Conservation (phyloP, 53 echinoderm and acorn worm genomes). For the Pentamera pediparva region DNA sequence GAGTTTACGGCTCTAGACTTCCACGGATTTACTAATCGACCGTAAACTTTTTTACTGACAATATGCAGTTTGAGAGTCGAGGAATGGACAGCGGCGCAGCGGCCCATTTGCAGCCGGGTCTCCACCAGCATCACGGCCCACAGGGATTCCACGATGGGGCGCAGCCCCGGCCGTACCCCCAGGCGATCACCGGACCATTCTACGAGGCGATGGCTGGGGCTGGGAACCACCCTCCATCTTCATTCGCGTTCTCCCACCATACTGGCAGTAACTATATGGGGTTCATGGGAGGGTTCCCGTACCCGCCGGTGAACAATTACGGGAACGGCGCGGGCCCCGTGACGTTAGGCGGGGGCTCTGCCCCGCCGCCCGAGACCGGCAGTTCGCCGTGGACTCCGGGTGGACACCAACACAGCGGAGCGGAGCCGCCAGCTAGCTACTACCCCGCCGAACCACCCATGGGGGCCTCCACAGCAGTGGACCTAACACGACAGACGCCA, state of each 20-base stretch:
- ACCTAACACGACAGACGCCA: slow-evolving; percentile 20
- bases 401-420: neutral
- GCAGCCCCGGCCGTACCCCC: slow-evolving; percentile 41
- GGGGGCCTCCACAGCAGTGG: slow-evolving; percentile 22
- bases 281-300: slow-evolving; percentile 75
- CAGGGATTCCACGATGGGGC: slow-evolving; percentile 30
- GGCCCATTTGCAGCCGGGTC: slow-evolving; percentile 23
- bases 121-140: slow-evolving; percentile 37
- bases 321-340: neutral
- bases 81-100: slow-evolving; percentile 33
- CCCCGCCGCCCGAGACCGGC: slow-evolving; percentile 2
- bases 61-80: slow-evolving; percentile 33
- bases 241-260: slow-evolving; percentile 38
- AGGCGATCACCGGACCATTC: slow-evolving; percentile 43
- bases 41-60: slow-evolving; percentile 14
- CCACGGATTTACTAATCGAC: slow-evolving; percentile 41
- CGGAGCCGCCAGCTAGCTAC: slow-evolving; percentile 2
- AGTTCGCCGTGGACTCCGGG: slow-evolving; percentile 28
- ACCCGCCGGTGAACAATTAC: slow-evolving; percentile 36
- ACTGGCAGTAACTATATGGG: slow-evolving; percentile 64
- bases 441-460: slow-evolving; percentile 15
- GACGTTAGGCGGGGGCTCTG: neutral
- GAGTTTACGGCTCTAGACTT: slow-evolving; percentile 36
- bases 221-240: slow-evolving; percentile 46
- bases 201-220: slow-evolving; percentile 49